A percentile compares a stretch with the other conserved stretches of the same genome.
Conservation (phyloP, 1,140 invertebrate species). For the Rhagoletis zephyria region DNA sequence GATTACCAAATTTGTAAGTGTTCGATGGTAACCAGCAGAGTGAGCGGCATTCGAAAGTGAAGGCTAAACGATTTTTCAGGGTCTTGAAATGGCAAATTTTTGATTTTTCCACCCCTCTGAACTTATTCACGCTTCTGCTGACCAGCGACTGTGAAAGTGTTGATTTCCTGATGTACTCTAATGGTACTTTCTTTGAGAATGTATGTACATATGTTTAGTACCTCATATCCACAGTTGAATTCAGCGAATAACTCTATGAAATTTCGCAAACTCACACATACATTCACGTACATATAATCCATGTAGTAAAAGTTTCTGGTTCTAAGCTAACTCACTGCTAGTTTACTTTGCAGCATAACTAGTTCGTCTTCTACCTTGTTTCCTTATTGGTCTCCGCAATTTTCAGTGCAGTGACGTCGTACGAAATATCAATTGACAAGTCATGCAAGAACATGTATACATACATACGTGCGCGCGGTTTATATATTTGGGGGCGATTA, state of each 20-base stretch:
- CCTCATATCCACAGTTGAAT: background rate
- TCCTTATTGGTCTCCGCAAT: background rate
- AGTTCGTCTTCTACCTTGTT: background rate
- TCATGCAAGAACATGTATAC: too few relatives aligned
- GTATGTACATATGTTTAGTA: background rate
- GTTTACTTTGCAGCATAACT: background rate
- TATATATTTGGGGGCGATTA: too few relatives aligned
- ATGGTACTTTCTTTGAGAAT: background rate
- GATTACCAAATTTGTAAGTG: slow-evolving; percentile 3
- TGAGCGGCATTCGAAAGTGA: background rate
- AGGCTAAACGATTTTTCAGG: slow-evolving; percentile 1
- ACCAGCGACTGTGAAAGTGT: background rate
- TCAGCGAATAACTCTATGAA: background rate
- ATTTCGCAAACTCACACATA: background rate
- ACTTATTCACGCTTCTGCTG: background rate
- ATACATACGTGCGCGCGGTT: too few relatives aligned
- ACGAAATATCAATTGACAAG: too few relatives aligned
- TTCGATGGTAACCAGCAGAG: background rate
- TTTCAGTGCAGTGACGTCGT: too few relatives aligned
- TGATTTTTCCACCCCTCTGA: background rate
- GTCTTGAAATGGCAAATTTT: slow-evolving; percentile 18
- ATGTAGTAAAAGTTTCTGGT: too few relatives aligned
- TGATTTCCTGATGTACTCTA: background rate
- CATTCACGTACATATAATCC: too few relatives aligned
- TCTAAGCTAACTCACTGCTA: too few relatives aligned